These are phyloP conservation scores for Mastacembelus armatus DNA, from an alignment of 2,797 vertebrate genomes.

Conservation along the genomic window DNA sequence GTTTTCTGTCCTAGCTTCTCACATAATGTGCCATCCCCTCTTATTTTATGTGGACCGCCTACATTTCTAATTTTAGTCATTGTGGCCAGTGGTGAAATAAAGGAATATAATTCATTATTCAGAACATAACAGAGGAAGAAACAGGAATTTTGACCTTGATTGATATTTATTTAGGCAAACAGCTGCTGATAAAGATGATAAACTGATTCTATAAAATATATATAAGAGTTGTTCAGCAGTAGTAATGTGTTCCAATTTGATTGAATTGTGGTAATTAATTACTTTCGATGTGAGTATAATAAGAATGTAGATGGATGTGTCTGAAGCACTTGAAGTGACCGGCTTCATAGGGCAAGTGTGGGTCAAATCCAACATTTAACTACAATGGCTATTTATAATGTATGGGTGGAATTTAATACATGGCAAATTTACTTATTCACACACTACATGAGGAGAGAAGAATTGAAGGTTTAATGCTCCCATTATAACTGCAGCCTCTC, in stretches of 20 bases:
- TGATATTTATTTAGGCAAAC: conserved; percentile 83
- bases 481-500: conserved; percentile 40
- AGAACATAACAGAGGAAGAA: conserved; percentile 55
- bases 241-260: conserved; percentile 68
- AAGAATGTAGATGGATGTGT: conserved; percentile 86
- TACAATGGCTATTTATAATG: conserved; percentile 71
- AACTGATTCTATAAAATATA: conserved; percentile 63
- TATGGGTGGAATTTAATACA: conserved; percentile 55
- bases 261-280: conserved; percentile 66
- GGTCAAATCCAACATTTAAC: conserved; percentile 58
- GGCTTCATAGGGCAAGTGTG: conserved; percentile 62
- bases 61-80: conserved; percentile 53
- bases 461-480: conserved; percentile 32
- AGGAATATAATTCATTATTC: conserved; percentile 54
- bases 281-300: conserved; percentile 81
- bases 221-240: conserved; percentile 69
- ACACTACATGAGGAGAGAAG: conserved; percentile 39
- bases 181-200: conserved; percentile 52
- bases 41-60: conserved; percentile 48
- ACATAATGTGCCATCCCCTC: conserved; percentile 48
- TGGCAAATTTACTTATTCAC: conserved; percentile 37
- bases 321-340: conserved; percentile 85
- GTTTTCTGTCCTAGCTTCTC: conserved; percentile 70
- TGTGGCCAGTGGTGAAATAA: conserved; percentile 54
- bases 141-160: conserved; percentile 57